Base-by-base conservation (phyloP, 2,113 vertebrate species). In the Xyliphius kryptos region DNA sequence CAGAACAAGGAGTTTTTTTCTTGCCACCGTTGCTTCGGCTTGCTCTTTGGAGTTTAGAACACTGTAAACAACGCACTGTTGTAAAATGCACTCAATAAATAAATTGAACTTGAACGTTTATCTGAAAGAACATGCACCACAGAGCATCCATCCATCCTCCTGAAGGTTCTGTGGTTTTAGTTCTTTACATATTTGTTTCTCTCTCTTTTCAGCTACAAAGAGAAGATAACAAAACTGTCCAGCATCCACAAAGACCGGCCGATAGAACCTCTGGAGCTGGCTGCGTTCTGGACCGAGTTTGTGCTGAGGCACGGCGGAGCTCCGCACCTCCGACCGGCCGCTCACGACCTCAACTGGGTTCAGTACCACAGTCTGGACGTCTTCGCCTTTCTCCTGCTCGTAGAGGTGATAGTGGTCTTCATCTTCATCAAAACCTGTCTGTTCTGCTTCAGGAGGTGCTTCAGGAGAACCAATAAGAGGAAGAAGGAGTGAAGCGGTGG, bases 271-370 rank as follows among this genome's bases (percentile, higher is more conserved):
- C 38, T 97, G 79, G 93, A 97, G 59, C 80, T 95, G 76, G 90
- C 94, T 0, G 90, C 89, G 53, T 87, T 93, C 82, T 97, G 95
- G 95, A 88, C 92, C 0, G 95, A 98, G 77, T 97, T 91, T 6
- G 90, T 97, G 32, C 93, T 97, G 81, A 88, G 84, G 67, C 89
- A 97, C 80, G 90, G 91, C 71, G 93, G 94, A 37, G 92, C 94
- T 0, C 67, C 78, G 0, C 95, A 98, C 73, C 81, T 98, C n/a
- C 83, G 89, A 9, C 78, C 90, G 0, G 91, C 91, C 0, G 94
- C 94, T 47, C 90, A 94, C 0, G 78, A 95, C n/a, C 77, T 95
- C 61, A 96, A 91, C 86, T 97, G 92, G 92, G 73, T 95, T n/a
- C n/a, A n/a, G n/a, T n/a, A n/a, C n/a, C n/a, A n/a, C n/a, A n/a